Conservation (phyloP, 1,140 invertebrate species). For the Ditylenchus dipsaci region DNA sequence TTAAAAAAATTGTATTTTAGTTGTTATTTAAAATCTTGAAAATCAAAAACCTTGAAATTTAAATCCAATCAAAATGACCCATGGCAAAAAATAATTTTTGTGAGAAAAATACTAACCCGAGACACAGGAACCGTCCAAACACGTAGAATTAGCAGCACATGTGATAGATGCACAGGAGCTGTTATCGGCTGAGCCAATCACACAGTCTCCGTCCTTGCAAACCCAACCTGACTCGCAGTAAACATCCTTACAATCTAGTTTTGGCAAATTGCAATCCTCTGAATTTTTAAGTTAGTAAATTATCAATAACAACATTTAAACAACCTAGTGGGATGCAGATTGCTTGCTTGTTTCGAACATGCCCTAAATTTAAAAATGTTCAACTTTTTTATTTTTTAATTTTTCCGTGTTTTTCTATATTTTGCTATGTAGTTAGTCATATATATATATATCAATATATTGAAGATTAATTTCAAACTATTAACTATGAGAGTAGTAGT, state of each 20-base stretch:
- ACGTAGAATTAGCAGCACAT: constrained; percentile 15
- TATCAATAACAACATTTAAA: not conserved
- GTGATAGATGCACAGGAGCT: constrained; percentile 6
- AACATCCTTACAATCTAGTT: not conserved
- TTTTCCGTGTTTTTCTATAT: no score
- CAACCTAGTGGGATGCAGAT: constrained; percentile 9
- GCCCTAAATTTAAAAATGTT: not conserved
- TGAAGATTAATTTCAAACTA: no score
- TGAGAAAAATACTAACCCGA: no score
- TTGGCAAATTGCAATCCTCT: not conserved
- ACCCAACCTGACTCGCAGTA: not conserved
- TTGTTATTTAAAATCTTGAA: no score
- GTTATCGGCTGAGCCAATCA: not conserved
- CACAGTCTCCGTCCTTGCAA: constrained; percentile 1
- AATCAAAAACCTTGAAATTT: no score
- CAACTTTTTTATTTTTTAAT: not conserved
- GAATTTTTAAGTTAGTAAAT: not conserved
- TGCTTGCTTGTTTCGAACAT: constrained; percentile 8
- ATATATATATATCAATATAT: no score
- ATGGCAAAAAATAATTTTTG: no score
- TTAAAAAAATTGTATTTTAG: no score
- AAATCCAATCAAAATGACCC: no score
- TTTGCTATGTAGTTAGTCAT: no score
- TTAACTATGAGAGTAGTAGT: no score
- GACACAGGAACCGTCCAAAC: constrained; percentile 18